Evolutionary conservation across 2,113 vertebrate species (phyloP).

Genomic region (Otocyon megalotis): DNA sequence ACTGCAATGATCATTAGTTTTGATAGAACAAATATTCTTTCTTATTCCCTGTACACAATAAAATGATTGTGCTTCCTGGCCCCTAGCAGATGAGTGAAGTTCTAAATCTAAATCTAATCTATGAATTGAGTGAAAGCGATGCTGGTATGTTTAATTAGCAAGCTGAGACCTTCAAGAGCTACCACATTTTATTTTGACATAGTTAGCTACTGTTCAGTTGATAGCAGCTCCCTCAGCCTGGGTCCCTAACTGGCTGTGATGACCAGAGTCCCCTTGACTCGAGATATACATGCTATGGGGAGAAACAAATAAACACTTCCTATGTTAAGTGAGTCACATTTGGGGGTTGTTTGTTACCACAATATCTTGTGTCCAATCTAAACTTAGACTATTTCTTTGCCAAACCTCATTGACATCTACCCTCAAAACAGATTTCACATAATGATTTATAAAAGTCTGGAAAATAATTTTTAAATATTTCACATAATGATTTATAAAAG

Average conservation of each 20-base stretch:
- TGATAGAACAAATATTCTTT: not conserved
- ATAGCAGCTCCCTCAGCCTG: not conserved
- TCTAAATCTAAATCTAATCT: not conserved
- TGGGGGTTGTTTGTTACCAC: not conserved
- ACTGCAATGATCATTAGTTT: not conserved
- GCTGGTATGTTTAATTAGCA: not conserved
- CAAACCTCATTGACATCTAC: not conserved
- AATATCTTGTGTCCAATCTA: not conserved
- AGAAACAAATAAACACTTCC: not conserved
- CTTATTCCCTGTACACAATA: not conserved
- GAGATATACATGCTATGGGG: too few relatives aligned
- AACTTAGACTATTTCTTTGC: not conserved
- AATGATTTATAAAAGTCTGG: not conserved
- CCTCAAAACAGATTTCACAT: not conserved
- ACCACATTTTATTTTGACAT: not conserved
- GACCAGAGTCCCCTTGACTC: not conserved
- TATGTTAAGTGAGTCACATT: not conserved
- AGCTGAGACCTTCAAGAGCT: not conserved
- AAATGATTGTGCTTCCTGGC: not conserved
- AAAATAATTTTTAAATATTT: conserved; percentile 1
- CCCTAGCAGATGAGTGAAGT: not conserved
- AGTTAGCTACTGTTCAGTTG: not conserved
- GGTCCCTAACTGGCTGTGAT: not conserved
- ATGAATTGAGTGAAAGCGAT: not conserved
- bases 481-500: not conserved